Evolutionary conservation across 2,113 vertebrate species (phyloP).

Genomic region (Gyps fulvus): DNA sequence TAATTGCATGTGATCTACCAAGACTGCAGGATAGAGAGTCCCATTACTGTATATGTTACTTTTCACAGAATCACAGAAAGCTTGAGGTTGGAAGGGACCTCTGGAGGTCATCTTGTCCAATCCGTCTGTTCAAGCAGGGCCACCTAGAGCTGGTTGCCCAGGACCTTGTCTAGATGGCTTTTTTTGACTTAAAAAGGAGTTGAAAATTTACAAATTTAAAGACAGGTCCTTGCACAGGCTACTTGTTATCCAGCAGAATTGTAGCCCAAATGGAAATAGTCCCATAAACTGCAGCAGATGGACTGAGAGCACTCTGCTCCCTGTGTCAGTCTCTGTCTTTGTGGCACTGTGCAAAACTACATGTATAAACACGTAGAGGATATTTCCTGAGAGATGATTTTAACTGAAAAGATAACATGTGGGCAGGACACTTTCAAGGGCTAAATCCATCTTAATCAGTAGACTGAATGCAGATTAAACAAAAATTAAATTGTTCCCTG

Average conservation of each 20-base stretch:
- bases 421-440: not conserved
- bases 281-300: not conserved
- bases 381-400: not conserved
- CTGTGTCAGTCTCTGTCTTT: not conserved
- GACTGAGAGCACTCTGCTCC: not conserved
- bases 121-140: not conserved
- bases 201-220: not conserved
- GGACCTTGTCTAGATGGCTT: not conserved
- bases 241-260: not conserved
- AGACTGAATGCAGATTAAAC: not conserved
- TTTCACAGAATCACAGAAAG: not conserved
- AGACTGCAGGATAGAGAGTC: not conserved
- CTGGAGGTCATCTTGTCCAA: not conserved
- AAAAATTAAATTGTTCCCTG: not conserved
- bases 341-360: not conserved
- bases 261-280: not conserved
- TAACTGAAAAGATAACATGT: not conserved
- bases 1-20: not conserved
- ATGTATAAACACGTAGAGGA: not conserved
- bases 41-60: not conserved
- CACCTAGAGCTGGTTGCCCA: not conserved
- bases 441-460: not conserved
- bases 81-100: not conserved
- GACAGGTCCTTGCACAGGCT: not conserved
- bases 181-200: not conserved